Percentiles rank a stretch among this genome's conserved stretches.
Evolutionary conservation across 2,888 invertebrate species (phyloP).

Genomic region (Apantesis nais): DNA sequence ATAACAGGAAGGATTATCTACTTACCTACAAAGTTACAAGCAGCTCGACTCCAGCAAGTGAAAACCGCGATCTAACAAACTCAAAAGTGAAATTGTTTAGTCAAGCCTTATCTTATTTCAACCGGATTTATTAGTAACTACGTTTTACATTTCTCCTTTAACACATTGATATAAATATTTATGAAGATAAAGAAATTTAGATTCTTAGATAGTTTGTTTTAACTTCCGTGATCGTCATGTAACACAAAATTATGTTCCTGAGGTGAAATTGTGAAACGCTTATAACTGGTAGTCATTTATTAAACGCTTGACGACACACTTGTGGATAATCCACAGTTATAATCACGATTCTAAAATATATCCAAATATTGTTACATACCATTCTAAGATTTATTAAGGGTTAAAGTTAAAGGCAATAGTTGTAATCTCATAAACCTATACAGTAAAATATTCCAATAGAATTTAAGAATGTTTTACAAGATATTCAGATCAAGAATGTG

Average conservation of each 20-base stretch:
- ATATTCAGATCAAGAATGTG: no score
- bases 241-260: neutral
- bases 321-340: neutral
- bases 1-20: conserved; percentile 2
- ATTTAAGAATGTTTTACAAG: no score
- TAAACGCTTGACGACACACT: neutral
- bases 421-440: neutral
- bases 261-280: neutral
- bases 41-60: conserved; percentile 4
- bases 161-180: conserved; percentile 21
- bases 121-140: conserved; percentile 15
- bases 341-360: neutral
- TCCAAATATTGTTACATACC: neutral
- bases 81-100: conserved; percentile 26
- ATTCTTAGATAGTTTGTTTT: conserved; percentile 14
- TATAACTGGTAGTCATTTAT: neutral
- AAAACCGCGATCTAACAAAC: conserved; percentile 3
- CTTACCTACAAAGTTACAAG: conserved; percentile 4
- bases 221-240: conserved; percentile 7
- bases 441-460: neutral
- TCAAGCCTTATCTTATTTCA: conserved; percentile 20
- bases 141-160: conserved; percentile 12
- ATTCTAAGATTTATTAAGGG: neutral
- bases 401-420: neutral
- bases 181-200: conserved; percentile 3